Conservation (phyloP, 2,888 invertebrate species). For the Coelopa pilipes region DNA sequence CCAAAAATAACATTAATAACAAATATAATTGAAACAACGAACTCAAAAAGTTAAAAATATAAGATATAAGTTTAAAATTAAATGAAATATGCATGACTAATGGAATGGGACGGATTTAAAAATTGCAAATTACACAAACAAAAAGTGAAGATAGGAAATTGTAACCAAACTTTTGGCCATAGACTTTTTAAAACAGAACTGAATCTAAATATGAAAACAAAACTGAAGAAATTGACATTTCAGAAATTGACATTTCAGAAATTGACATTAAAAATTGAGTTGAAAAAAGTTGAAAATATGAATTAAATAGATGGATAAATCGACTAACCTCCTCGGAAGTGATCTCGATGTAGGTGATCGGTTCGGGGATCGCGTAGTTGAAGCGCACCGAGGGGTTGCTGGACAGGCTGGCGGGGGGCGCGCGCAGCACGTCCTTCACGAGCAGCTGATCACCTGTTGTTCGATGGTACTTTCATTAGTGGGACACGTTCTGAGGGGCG, state of each 20-base stretch:
- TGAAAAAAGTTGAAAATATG: background rate
- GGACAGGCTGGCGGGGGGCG: slow-evolving; percentile 49
- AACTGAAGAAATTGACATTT: background rate
- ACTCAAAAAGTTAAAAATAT: too few relatives aligned
- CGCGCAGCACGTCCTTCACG: slow-evolving; percentile 57
- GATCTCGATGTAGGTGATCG: slow-evolving; percentile 60
- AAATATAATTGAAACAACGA: too few relatives aligned
- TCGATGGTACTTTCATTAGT: too few relatives aligned
- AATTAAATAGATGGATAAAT: background rate
- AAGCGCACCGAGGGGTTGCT: slow-evolving; percentile 55
- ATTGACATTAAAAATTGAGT: slow-evolving; percentile 13
- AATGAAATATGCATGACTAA: too few relatives aligned
- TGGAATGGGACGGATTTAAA: too few relatives aligned
- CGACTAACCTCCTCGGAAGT: slow-evolving; percentile 58
- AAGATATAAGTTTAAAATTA: too few relatives aligned
- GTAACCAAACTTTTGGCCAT: too few relatives aligned
- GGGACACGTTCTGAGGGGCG: too few relatives aligned
- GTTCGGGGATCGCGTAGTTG: slow-evolving; percentile 54
- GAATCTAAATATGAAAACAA: slow-evolving; percentile 8
- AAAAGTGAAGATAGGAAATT: too few relatives aligned
- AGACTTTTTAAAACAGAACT: too few relatives aligned
- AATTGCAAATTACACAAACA: too few relatives aligned
- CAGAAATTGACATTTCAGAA: background rate
- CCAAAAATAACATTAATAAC: too few relatives aligned
- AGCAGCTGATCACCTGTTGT: slow-evolving; percentile 55